These are phyloP conservation scores for Antedon mediterranea DNA, from an alignment of 53 echinoderm and acorn worm genomes.

Conservation along the genomic window DNA sequence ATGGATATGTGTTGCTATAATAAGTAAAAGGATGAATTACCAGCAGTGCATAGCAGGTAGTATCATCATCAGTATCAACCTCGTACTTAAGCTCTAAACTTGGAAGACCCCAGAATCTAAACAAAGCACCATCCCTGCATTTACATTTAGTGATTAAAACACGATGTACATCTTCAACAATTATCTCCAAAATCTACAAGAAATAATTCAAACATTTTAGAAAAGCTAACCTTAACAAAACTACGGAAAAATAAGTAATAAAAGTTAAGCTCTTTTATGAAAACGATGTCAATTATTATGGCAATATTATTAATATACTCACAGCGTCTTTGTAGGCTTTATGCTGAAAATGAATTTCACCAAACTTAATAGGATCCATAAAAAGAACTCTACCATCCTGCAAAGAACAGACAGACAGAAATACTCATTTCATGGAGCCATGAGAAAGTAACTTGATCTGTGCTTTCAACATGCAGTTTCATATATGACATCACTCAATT, in stretches of 20 bases:
- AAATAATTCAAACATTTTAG: not conserved
- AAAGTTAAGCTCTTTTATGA: too few species aligned
- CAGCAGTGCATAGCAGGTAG: conserved; percentile 42
- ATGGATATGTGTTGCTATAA: too few species aligned
- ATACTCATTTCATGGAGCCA: not conserved
- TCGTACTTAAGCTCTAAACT: conserved; percentile 58
- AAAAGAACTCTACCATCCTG: conserved; percentile 93
- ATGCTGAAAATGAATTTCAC: conserved; percentile 54
- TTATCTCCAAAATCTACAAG: conserved; percentile 60
- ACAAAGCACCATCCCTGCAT: conserved; percentile 62
- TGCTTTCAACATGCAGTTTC: too few species aligned
- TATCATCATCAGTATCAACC: conserved; percentile 36
- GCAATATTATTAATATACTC: conserved; percentile 31
- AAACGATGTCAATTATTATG: too few species aligned
- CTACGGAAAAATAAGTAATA: too few species aligned
- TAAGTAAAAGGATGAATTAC: conserved; percentile 38
- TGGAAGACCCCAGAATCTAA: conserved; percentile 83
- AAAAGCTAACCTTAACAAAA: not conserved
- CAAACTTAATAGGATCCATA: conserved; percentile 85
- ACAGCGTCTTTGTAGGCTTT: conserved; percentile 90
- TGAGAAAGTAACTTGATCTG: too few species aligned
- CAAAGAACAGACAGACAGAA: not conserved
- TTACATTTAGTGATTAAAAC: conserved; percentile 52
- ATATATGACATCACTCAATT: too few species aligned
- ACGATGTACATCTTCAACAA: conserved; percentile 31